These are phyloP conservation scores for Strigamia crassipes DNA, from an alignment of 2,888 invertebrate species.

Conservation along the genomic window DNA sequence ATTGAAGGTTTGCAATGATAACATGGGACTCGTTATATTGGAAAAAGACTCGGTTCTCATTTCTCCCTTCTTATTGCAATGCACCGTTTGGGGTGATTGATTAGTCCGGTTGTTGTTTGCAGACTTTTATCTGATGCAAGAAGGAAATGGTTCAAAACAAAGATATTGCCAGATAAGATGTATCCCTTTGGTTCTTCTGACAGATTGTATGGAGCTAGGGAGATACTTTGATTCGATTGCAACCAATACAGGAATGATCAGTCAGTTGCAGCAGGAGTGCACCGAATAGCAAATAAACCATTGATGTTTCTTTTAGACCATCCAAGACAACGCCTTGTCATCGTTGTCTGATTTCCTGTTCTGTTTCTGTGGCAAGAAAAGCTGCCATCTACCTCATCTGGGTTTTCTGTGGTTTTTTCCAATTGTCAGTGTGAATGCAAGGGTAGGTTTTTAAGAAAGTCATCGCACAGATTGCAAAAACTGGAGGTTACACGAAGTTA, in stretches of 20 bases:
- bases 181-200: not conserved
- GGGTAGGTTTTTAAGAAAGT: too few species aligned
- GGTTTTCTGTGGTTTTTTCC: too few species aligned
- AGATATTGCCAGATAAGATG: not conserved
- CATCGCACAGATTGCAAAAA: too few species aligned
- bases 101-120: conserved; percentile 1
- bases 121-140: not conserved
- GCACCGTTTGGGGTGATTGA: not conserved
- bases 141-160: not conserved
- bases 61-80: not conserved
- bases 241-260: conserved; percentile 10
- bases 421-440: too few species aligned
- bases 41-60: not conserved
- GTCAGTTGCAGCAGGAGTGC: not conserved
- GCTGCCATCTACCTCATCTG: too few species aligned
- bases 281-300: too few species aligned
- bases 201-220: not conserved
- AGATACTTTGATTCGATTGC: not conserved
- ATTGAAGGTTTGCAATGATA: conserved; percentile 31
- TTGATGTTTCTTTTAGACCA: too few species aligned
- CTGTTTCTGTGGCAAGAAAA: too few species aligned
- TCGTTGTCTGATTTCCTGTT: too few species aligned
- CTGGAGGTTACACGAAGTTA: too few species aligned
- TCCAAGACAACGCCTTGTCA: too few species aligned
- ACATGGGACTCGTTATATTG: not conserved